phyloP scores from a whole-genome alignment of 1,140 invertebrate genomes.

The Leucophenga varia region DNA sequence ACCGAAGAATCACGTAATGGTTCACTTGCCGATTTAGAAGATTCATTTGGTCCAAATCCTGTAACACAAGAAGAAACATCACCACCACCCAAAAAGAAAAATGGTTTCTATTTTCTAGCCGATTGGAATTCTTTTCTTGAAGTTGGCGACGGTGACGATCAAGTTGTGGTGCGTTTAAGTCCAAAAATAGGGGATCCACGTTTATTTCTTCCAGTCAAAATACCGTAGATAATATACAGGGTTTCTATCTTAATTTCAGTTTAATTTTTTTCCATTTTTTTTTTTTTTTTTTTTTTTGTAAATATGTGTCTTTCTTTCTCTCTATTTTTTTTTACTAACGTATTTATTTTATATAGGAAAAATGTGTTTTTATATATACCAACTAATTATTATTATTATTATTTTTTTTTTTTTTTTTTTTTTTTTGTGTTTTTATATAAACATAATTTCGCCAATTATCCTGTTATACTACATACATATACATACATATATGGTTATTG shows the following conservation, averaged over 20 bases:
- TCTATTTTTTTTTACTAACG: conserved; percentile 11
- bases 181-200: conserved; percentile 77
- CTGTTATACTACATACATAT: no score
- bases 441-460: no score
- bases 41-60: conserved; percentile 69
- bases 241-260: conserved; percentile 30
- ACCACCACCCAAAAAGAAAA: conserved; percentile 65
- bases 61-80: conserved; percentile 62
- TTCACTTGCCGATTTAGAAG: conserved; percentile 64
- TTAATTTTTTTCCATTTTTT: background rate
- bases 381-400: no score
- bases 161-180: conserved; percentile 74
- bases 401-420: no score
- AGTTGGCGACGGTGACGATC: conserved; percentile 74
- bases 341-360: conserved; percentile 37
- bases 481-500: no score
- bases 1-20: conserved; percentile 45
- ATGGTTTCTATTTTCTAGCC: conserved; percentile 78
- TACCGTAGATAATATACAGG: conserved; percentile 58
- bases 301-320: background rate
- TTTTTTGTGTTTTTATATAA: no score
- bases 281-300: background rate
- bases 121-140: conserved; percentile 85
- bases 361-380: background rate
- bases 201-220: conserved; percentile 70